phyloP scores from a whole-genome alignment of 2,888 invertebrate genomes.

The Ligdia adustata region DNA sequence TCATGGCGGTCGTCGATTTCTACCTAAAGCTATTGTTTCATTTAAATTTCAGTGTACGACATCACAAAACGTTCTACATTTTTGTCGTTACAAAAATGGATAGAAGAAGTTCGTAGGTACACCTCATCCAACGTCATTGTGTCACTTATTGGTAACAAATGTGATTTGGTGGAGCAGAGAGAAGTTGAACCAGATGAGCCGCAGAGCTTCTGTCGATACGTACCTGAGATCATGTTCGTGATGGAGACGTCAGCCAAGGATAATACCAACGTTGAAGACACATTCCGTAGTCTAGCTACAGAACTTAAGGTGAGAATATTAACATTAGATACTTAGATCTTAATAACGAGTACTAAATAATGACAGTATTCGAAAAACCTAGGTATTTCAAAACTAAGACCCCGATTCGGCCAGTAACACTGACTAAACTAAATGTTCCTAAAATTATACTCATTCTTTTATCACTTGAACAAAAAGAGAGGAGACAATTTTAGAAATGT shows the following conservation, averaged over 20 bases:
- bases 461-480: no score
- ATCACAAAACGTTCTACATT: constrained; percentile 97
- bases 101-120: constrained; percentile 97
- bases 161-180: constrained; percentile 91
- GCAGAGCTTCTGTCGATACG: constrained; percentile 92
- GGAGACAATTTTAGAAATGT: no score
- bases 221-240: constrained; percentile 93
- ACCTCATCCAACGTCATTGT: constrained; percentile 96
- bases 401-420: no score
- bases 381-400: no score
- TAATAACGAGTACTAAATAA: no score
- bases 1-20: no score
- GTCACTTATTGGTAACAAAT: constrained; percentile 96
- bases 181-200: constrained; percentile 95
- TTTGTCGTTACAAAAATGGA: constrained; percentile 96
- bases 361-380: no score
- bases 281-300: constrained; percentile 93
- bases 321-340: no score
- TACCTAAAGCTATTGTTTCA: no score
- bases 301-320: constrained; percentile 92
- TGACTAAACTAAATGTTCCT: no score
- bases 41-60: constrained; percentile 90
- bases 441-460: no score
- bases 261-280: constrained; percentile 95
- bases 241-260: constrained; percentile 96